Percentiles rank a stretch among this genome's conserved stretches.
Evolutionary conservation across 2,888 invertebrate species (phyloP).

Genomic region (Selenia dentaria): DNA sequence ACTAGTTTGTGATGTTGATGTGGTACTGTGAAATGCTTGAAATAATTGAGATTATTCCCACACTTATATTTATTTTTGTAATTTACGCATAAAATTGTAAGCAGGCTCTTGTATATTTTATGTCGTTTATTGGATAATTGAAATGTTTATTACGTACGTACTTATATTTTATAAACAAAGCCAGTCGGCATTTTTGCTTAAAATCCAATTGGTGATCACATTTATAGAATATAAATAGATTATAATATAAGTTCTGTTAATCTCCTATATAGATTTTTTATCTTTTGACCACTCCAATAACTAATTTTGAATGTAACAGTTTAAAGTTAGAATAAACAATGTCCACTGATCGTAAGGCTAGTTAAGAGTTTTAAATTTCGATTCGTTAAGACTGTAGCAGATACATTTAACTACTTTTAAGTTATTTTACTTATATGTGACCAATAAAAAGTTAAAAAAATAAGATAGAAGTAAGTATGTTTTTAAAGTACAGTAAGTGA

Average conservation of each 20-base stretch:
- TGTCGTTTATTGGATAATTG: conserved; percentile 50
- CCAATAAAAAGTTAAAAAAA: conserved; percentile 68
- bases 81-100: conserved; percentile 44
- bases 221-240: conserved; percentile 28
- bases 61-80: conserved; percentile 18
- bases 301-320: conserved; percentile 25
- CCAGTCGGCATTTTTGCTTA: conserved; percentile 68
- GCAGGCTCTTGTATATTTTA: conserved; percentile 66
- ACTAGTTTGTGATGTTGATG: conserved; percentile 32
- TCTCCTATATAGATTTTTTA: conserved; percentile 33
- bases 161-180: conserved; percentile 53
- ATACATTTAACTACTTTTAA: conserved; percentile 66
- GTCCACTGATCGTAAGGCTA: conserved; percentile 43
- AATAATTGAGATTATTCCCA: conserved; percentile 26
- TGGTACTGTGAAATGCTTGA: conserved; percentile 40
- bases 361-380: conserved; percentile 49
- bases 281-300: conserved; percentile 31
- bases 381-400: conserved; percentile 61
- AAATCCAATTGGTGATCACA: conserved; percentile 41
- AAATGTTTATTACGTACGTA: conserved; percentile 53
- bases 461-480: conserved; percentile 71
- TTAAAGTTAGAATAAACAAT: conserved; percentile 39
- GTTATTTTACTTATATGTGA: conserved; percentile 77
- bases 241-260: conserved; percentile 20
- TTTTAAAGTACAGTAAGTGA: conserved; percentile 68